phyloP scores from a whole-genome alignment of 2,797 vertebrate genomes.

The Enteromius treurensis region DNA sequence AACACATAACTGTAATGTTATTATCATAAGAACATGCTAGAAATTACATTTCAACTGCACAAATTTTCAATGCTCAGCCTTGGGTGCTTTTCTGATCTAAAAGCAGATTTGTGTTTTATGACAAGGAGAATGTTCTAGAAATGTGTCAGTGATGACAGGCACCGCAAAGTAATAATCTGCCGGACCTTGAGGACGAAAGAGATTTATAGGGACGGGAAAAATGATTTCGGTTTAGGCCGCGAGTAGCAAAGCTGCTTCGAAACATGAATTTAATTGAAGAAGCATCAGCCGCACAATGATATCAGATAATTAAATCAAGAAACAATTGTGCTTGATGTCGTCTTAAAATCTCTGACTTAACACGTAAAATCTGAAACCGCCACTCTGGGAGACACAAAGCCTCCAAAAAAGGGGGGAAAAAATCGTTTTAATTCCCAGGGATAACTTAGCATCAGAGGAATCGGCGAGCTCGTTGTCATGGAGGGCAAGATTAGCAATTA shows the following conservation, averaged over 20 bases:
- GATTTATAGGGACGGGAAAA: conserved; percentile 47
- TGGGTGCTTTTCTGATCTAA: conserved; percentile 26
- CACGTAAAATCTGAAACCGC: conserved; percentile 70
- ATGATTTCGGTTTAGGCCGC: conserved; percentile 50
- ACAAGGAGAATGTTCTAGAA: conserved; percentile 46
- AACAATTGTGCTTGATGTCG: conserved; percentile 71
- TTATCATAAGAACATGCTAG: conserved; percentile 4
- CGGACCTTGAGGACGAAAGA: conserved; percentile 59
- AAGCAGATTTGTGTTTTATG: conserved; percentile 33
- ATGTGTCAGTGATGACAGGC: conserved; percentile 51
- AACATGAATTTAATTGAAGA: conserved; percentile 69
- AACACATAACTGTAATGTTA: not conserved
- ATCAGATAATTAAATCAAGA: conserved; percentile 83
- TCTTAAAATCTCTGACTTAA: conserved; percentile 68
- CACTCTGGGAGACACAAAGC: conserved; percentile 61
- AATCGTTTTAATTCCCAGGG: conserved; percentile 54
- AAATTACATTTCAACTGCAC: conserved; percentile 6
- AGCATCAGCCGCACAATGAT: conserved; percentile 70
- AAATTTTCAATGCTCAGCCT: conserved; percentile 20
- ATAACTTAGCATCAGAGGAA: conserved; percentile 56
- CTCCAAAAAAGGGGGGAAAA: not conserved
- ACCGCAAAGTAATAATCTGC: conserved; percentile 61
- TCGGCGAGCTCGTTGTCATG: conserved; percentile 48
- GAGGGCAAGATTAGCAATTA: conserved; percentile 62
- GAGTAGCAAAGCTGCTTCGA: conserved; percentile 59